A percentile compares a stretch with the other conserved stretches of the same genome.
phyloP scores from a whole-genome alignment of 2,113 vertebrate species.

The Fregata magnificens region DNA sequence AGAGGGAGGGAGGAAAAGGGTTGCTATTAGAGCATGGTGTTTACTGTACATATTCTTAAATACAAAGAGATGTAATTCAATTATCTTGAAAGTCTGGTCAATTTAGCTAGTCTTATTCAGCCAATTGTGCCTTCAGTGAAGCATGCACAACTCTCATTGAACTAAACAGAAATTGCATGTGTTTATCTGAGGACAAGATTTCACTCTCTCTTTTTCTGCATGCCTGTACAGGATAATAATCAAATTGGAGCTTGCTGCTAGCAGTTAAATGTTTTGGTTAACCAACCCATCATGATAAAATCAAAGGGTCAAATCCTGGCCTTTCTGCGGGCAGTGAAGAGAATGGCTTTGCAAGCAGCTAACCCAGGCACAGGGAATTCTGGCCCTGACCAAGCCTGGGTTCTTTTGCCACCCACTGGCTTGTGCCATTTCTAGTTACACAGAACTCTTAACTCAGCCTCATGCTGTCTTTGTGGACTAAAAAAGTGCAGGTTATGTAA shows the following conservation, averaged over 20 bases:
- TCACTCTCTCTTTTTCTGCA: slow-evolving; percentile 50
- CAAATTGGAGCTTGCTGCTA: not conserved
- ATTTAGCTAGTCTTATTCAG: slow-evolving; percentile 36
- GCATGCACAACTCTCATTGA: slow-evolving; percentile 40
- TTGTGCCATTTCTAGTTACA: not conserved
- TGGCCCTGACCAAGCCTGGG: rapidly evolving
- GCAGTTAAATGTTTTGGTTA: slow-evolving; percentile 51
- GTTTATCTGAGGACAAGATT: slow-evolving; percentile 43
- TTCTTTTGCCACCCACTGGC: not conserved
- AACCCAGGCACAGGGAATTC: not conserved
- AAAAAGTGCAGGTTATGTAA: not conserved
- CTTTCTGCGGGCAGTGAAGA: not conserved
- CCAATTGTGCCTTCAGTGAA: slow-evolving; percentile 58
- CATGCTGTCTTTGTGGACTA: not conserved
- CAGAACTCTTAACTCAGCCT: not conserved
- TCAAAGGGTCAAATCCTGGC: not conserved
- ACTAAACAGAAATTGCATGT: slow-evolving; percentile 27
- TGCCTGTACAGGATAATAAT: slow-evolving; percentile 58
- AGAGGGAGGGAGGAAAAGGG: slow-evolving; percentile 51
- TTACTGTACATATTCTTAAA: slow-evolving; percentile 39
- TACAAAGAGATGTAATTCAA: slow-evolving; percentile 58
- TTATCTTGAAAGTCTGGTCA: slow-evolving; percentile 57
- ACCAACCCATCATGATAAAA: not conserved
- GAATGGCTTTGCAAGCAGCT: not conserved
- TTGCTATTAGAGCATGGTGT: slow-evolving; percentile 56